phyloP scores from a whole-genome alignment of 2,797 vertebrate genomes.

The Microctenopoma lineatum region DNA sequence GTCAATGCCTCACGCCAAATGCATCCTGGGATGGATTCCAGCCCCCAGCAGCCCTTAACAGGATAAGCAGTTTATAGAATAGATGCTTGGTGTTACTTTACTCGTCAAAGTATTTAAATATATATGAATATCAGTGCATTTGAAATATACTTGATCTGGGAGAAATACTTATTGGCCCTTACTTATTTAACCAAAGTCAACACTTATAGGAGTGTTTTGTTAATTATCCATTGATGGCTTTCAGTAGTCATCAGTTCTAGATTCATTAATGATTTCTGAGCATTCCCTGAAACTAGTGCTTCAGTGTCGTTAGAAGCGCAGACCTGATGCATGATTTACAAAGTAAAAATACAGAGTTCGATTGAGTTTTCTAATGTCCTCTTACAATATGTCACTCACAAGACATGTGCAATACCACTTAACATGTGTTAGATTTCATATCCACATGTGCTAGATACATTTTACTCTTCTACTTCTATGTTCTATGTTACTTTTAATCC shows the following conservation, averaged over 20 bases:
- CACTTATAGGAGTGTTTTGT: conserved; percentile 8
- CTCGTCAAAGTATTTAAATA: conserved; percentile 7
- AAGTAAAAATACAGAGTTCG: not conserved
- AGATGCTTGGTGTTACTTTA: conserved; percentile 8
- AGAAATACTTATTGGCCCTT: conserved; percentile 8
- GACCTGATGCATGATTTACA: not conserved
- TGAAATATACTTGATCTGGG: conserved; percentile 6
- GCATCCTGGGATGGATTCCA: conserved; percentile 42
- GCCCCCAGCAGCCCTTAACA: conserved; percentile 6
- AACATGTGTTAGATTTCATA: too few species aligned
- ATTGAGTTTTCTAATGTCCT: too few species aligned
- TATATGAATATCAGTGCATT: conserved; percentile 9
- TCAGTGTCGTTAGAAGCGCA: conserved; percentile 39
- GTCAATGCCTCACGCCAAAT: conserved; percentile 11
- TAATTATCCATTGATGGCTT: conserved; percentile 45
- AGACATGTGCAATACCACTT: too few species aligned
- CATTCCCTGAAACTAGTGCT: conserved; percentile 42
- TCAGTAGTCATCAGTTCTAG: conserved; percentile 38
- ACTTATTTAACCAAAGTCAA: conserved; percentile 8
- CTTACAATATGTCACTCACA: too few species aligned
- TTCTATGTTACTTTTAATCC: too few species aligned
- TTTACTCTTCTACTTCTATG: too few species aligned
- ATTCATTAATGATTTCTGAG: conserved; percentile 57
- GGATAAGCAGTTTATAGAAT: conserved; percentile 24
- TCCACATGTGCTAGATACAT: too few species aligned